Base-by-base conservation (phyloP, 2,797 vertebrate species). In the Chelonia mydas region DNA sequence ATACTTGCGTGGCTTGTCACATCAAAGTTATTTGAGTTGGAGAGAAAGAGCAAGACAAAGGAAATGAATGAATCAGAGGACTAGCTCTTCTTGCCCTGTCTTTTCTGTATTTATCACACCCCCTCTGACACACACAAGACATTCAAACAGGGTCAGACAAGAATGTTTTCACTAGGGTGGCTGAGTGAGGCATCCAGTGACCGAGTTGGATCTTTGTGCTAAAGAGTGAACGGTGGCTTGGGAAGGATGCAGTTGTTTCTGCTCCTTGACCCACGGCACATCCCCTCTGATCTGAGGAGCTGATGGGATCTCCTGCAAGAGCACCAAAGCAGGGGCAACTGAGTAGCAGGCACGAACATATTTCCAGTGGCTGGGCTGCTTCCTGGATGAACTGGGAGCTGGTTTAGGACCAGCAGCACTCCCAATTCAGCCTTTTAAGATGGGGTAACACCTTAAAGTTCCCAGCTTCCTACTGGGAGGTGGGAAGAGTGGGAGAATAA, bases 341-440 rank as follows among this genome's bases (percentile, higher is more conserved):
- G 41, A 57, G 81, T 27, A 87, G 19, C 2, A 72, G 19, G 10
- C 54, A 50, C 5, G 1, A 9, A 86, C 76, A 0, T 0, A 13
- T 28, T 82, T 88, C 74, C 51, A 90, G 84, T 23, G 96, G 59
- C 65, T 27, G 11, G 72, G 72, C 10, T 88, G 21, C 50, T 77
- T 28, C 84, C 7, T 41, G 19, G 61, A 81, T 23, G 84, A 89
- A 84, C 16, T 45, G 81, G n/a, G 54, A 77, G 27, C 45, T 31
- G 45, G 12, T 49, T 47, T 49, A 28, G 7, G 59, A 47, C 78
- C 84, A 86, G 90, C 3, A 1, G 0, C 6, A 82, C 6, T 88
- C 78, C 33, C 19, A 1, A 0, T n/a, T 28, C 81, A 0, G 0
- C 15, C 55, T 65, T 28, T 57, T 28, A 77, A 28, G 13, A 17